Conservation (phyloP, 2,113 vertebrate species). For the Leptobrachium leishanense region DNA sequence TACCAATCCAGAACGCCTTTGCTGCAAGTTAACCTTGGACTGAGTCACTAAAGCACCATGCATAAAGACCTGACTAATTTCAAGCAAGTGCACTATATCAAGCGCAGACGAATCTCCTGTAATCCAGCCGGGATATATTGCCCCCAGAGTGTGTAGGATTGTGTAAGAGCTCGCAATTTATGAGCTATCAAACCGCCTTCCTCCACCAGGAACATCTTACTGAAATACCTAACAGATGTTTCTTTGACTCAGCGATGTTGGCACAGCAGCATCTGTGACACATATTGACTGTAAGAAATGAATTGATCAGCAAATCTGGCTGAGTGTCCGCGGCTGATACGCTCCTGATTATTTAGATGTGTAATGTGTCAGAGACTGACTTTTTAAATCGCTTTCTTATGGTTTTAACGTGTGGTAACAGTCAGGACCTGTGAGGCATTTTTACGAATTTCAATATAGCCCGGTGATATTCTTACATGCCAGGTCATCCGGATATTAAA, state of each 20-base stretch:
- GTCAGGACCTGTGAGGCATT: too few species aligned
- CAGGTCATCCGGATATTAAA: too few species aligned
- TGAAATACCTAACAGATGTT: neutral
- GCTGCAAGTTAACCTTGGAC: too few species aligned
- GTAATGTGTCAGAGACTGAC: neutral
- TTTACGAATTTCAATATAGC: too few species aligned
- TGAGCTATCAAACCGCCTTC: neutral
- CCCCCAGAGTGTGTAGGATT: neutral
- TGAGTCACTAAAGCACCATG: too few species aligned
- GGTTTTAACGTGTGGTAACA: too few species aligned
- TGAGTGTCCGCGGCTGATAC: neutral
- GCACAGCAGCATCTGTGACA: conserved; percentile 13
- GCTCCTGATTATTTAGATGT: neutral
- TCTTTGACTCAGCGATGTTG: conserved; percentile 20
- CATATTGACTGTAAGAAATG: conserved; percentile 16
- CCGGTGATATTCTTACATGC: too few species aligned
- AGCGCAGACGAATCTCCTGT: neutral
- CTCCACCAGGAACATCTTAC: conserved; percentile 2
- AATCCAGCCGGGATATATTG: neutral
- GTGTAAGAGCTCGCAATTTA: neutral
- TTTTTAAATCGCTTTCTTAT: neutral
- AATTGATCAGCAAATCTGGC: neutral
- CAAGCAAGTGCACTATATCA: neutral
- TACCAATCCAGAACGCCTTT: too few species aligned
- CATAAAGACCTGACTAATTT: too few species aligned